Evolutionary conservation across 2,797 vertebrate genomes (phyloP), one percentile per base, ranked within the genome.

Genomic region (Danio kyathit): DNA sequence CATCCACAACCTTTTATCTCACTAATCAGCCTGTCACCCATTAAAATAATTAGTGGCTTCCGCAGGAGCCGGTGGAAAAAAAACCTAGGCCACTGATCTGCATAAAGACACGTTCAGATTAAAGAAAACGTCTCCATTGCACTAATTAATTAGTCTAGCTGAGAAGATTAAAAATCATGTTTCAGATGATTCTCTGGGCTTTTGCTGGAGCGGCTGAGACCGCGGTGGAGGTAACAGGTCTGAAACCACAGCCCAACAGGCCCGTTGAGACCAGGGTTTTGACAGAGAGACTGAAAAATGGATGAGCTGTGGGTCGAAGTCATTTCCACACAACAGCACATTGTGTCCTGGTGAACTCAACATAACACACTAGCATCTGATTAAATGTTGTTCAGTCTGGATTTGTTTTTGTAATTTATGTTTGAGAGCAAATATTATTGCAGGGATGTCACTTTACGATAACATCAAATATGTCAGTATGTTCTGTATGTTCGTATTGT

Each of bases 121-220:
- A 59, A 84, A 52, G 46, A 85, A 80, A 80, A 80, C 2, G 38
- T 63, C 73, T 75, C 19, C 60, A 59, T 57, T 73, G 60, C 2
- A 29, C 48, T 67, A 83, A 86, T 83, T 86, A 83, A 86, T 86
- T 76, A 85, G 59, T 51, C 44, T 69, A 64, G 19, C 51, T 8
- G 7, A 83, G 81, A 65, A 74, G 85, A 83, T 81, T 79, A 81
- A 84, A 72, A 64, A 76, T 48, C 16, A 41, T 75, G 69, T 67
- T 84, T 29, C 48, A 61, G 17, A 71, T 51, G 78, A 71, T 74
- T 74, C 13, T 11, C 46, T 78, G 70, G 51, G 56, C 71, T 80
- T 81, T 82, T 29, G 17, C 52, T 76, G 48, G 17, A 83, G 75
- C 79, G 29, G 7, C 44, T 54, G 13, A 46, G 60, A 63, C 40